Evolutionary conservation across 2,797 vertebrate species (phyloP).

Genomic region (Onychomys arenicola): DNA sequence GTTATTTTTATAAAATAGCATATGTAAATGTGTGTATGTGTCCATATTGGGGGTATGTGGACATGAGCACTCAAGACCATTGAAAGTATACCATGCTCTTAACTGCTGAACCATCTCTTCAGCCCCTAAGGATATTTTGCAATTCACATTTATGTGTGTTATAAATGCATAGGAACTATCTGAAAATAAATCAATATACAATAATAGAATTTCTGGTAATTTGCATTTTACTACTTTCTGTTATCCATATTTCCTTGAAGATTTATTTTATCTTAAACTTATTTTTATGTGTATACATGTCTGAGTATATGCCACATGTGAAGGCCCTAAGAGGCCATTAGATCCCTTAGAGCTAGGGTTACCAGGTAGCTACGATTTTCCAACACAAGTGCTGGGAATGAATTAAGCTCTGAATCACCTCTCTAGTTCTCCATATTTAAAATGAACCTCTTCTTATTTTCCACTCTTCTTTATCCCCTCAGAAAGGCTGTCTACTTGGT

Average conservation of each 20-base stretch:
- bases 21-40: neutral
- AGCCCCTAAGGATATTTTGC: neutral
- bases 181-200: constrained; percentile 27
- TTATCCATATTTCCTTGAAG: neutral
- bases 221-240: constrained; percentile 56
- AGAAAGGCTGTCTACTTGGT: neutral
- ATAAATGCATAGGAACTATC: constrained; percentile 14
- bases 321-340: neutral
- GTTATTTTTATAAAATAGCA: neutral
- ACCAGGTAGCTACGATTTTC: neutral
- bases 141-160: neutral
- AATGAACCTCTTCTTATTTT: neutral
- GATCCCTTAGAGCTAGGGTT: neutral
- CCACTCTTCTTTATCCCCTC: neutral
- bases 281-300: neutral
- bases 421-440: neutral
- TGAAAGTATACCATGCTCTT: neutral
- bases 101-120: neutral
- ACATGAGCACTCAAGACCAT: neutral
- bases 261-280: neutral
- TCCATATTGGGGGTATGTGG: neutral
- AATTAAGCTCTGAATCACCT: neutral
- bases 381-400: neutral
- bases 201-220: constrained; percentile 10
- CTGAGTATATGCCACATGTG: neutral